Conservation (phyloP, 2,888 invertebrate species). For the Tricholauxania praeusta region DNA sequence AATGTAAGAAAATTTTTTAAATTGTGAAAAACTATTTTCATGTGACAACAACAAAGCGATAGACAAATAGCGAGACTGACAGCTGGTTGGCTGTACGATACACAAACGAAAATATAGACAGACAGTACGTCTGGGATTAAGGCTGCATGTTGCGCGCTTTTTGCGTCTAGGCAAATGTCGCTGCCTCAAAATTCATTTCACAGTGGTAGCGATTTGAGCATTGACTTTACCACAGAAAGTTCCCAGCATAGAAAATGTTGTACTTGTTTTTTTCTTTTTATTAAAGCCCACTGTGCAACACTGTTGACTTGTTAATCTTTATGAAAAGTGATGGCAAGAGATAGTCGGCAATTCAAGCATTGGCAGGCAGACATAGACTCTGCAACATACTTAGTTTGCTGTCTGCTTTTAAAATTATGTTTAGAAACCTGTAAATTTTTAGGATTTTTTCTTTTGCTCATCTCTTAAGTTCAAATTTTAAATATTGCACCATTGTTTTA, state of each 20-base stretch:
- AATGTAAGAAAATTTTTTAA: no score
- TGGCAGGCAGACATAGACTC: constrained; percentile 15
- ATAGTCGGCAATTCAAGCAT: background rate
- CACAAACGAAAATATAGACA: background rate
- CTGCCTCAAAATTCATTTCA: background rate
- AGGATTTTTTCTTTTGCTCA: no score
- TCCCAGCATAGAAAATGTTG: no score
- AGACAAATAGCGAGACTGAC: background rate
- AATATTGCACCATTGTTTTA: no score
- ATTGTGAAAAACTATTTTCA: background rate
- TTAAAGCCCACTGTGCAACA: no score
- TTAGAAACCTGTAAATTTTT: no score
- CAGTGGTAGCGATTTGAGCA: no score
- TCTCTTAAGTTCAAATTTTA: no score
- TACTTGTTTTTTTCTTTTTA: no score
- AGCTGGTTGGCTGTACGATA: background rate
- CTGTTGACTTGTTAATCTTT: constrained; percentile 23
- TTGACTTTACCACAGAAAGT: no score
- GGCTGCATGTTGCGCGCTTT: background rate
- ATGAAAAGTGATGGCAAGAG: constrained; percentile 14
- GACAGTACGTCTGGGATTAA: background rate
- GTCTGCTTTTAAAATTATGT: no score
- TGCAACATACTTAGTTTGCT: no score
- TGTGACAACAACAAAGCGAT: background rate
- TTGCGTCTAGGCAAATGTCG: constrained; percentile 8